Percentiles rank a stretch among this genome's conserved stretches.
These are phyloP conservation scores for Xestoiulus laeticollis DNA, from an alignment of 2,888 invertebrate genomes.

Conservation along the genomic window DNA sequence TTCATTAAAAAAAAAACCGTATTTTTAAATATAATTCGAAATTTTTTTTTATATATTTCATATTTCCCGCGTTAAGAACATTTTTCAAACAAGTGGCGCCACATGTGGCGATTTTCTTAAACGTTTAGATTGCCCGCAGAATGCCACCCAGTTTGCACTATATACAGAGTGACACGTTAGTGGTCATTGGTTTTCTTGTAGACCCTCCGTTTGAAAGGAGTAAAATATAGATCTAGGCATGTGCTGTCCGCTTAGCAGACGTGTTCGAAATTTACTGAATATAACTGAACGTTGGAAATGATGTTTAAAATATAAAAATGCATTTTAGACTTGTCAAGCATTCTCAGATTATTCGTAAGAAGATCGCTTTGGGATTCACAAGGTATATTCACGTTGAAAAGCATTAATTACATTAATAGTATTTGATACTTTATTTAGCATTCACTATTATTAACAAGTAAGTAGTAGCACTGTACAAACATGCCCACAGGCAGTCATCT, in stretches of 20 bases:
- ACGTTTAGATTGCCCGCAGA: too few species aligned
- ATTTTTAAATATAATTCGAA: neutral
- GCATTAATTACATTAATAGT: neutral
- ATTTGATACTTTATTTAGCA: too few species aligned
- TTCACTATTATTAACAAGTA: neutral
- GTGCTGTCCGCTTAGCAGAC: neutral
- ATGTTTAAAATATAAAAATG: neutral
- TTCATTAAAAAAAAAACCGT: too few species aligned
- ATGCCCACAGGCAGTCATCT: too few species aligned
- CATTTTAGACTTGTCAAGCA: neutral
- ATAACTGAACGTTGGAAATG: too few species aligned
- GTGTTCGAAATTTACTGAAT: too few species aligned
- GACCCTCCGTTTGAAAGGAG: too few species aligned
- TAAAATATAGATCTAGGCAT: neutral
- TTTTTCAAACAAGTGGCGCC: neutral
- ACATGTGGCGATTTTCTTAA: neutral
- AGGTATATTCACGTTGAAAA: neutral
- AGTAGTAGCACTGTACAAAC: neutral
- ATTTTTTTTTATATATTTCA: neutral
- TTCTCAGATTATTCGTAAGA: neutral
- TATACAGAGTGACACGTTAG: neutral
- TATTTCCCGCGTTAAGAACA: neutral
- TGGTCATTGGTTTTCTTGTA: neutral
- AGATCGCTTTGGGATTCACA: neutral
- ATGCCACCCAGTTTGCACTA: neutral